These are phyloP conservation scores for Labroides dimidiatus DNA, from an alignment of 2,797 vertebrate genomes.

Conservation along the genomic window DNA sequence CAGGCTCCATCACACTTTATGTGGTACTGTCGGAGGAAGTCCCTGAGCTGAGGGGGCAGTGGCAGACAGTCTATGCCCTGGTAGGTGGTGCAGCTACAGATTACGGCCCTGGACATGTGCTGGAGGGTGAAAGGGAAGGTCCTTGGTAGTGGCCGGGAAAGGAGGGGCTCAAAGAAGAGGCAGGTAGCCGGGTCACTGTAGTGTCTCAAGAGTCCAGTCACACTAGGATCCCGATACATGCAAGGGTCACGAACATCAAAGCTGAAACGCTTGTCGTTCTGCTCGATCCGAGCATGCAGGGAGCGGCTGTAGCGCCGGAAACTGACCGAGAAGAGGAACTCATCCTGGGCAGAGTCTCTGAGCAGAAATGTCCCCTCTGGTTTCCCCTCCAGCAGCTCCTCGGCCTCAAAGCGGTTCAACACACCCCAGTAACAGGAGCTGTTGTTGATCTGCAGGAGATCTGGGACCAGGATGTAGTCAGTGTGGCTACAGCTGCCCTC, in stretches of 20 bases:
- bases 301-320: conserved; percentile 97
- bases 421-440: conserved; percentile 98
- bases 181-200: conserved; percentile 95
- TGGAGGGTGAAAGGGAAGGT: conserved; percentile 96
- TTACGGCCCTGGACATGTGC: conserved; percentile 92
- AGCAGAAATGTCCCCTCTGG: conserved; percentile 97
- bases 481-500: conserved; percentile 85
- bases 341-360: conserved; percentile 95
- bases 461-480: conserved; percentile 94
- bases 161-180: conserved; percentile 97
- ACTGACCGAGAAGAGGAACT: conserved; percentile 97
- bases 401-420: conserved; percentile 94
- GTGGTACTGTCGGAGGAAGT: conserved; percentile 95
- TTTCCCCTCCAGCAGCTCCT: conserved; percentile 95
- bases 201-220: conserved; percentile 93
- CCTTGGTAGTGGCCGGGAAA: conserved; percentile 91
- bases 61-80: conserved; percentile 90
- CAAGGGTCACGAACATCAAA: conserved; percentile 97
- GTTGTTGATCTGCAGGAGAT: conserved; percentile 97
- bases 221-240: conserved; percentile 94
- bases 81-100: conserved; percentile 93
- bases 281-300: conserved; percentile 96
- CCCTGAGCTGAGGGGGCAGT: conserved; percentile 90
- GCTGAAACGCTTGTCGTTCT: conserved; percentile 96
- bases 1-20: conserved; percentile 90